phyloP scores from a whole-genome alignment of 2,113 vertebrate genomes.

The Seriola aureovittata region DNA sequence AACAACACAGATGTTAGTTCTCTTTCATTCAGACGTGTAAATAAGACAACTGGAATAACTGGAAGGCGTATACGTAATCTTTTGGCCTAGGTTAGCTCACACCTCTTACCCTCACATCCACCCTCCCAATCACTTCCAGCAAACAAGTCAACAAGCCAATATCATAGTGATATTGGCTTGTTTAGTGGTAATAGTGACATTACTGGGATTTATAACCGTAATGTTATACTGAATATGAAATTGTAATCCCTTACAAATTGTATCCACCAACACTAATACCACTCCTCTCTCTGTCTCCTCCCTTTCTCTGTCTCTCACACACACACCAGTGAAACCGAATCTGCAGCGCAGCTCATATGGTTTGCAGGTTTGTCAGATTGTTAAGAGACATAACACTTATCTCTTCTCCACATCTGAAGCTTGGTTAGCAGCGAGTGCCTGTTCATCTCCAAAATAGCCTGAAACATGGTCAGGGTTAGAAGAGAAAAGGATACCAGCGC shows the following conservation, averaged over 20 bases:
- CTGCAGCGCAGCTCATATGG: constrained; percentile 71
- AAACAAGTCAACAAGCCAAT: not conserved
- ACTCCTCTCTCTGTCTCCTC: not conserved
- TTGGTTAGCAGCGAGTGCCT: constrained; percentile 55
- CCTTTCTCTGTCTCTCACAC: constrained; percentile 5
- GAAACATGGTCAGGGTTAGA: constrained; percentile 56
- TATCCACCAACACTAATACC: not conserved
- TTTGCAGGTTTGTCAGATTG: constrained; percentile 78
- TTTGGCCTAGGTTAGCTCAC: not conserved
- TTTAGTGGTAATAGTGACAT: not conserved
- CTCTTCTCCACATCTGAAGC: constrained; percentile 78
- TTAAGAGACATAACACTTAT: constrained; percentile 76
- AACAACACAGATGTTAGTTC: too few relatives aligned
- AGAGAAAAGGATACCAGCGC: constrained; percentile 70
- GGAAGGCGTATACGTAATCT: not conserved
- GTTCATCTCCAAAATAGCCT: constrained; percentile 78
- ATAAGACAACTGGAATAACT: not conserved
- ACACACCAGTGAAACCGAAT: constrained; percentile 45
- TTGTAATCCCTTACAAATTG: not conserved
- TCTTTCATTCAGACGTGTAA: not conserved
- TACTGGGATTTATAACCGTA: not conserved
- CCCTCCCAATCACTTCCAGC: not conserved
- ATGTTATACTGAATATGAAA: not conserved
- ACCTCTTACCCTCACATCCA: not conserved
- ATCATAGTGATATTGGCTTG: not conserved